phyloP scores from a whole-genome alignment of 2,113 vertebrate genomes.

The Martes martes region DNA sequence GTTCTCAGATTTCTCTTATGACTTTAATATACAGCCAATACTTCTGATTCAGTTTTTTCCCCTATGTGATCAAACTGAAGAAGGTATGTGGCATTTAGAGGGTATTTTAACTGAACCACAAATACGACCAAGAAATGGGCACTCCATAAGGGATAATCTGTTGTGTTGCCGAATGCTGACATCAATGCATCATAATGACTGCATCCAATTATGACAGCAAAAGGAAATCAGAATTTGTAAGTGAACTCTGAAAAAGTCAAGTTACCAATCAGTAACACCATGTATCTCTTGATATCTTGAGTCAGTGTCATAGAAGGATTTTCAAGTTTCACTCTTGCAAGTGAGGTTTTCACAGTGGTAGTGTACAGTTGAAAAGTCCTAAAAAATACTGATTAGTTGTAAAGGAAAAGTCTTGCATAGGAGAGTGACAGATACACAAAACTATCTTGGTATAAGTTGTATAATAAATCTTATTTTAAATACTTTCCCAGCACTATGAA shows the following conservation, averaged over 20 bases:
- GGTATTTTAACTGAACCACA: neutral
- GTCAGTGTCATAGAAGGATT: neutral
- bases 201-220: neutral
- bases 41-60: conserved; percentile 39
- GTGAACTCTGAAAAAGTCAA: neutral
- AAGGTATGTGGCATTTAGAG: neutral
- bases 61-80: neutral
- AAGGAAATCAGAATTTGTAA: neutral
- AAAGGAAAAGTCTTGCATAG: neutral
- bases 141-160: neutral
- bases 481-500: neutral
- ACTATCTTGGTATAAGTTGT: neutral
- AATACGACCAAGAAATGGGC: neutral
- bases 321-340: neutral
- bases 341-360: neutral
- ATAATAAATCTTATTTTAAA: conserved; percentile 17
- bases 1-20: neutral
- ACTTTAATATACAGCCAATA: neutral
- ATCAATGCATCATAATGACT: neutral
- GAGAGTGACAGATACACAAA: neutral
- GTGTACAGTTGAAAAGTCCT: neutral
- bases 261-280: neutral
- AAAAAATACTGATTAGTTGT: neutral
- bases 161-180: neutral
- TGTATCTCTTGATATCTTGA: neutral